Evolutionary conservation across 2,888 invertebrate genomes (phyloP).

Genomic region (Pharmacophagus antenor): DNA sequence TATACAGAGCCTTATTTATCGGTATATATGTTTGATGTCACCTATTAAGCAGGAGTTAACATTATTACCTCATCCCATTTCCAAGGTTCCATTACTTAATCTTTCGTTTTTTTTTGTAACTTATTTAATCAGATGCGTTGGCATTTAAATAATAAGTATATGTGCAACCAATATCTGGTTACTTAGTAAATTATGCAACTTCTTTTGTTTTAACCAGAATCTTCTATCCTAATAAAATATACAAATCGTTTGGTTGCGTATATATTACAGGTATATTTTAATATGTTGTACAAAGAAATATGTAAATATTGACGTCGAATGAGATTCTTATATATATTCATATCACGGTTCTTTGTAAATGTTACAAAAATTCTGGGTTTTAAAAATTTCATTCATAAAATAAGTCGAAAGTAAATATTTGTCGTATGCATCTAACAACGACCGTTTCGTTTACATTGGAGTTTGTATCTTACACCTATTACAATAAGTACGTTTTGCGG

Average conservation of each 20-base stretch:
- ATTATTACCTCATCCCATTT: slow-evolving; percentile 15
- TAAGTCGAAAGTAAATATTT: slow-evolving; percentile 69
- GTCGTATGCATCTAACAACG: slow-evolving; percentile 50
- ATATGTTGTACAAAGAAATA: too few species aligned
- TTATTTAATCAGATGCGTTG: background rate
- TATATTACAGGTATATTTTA: too few species aligned
- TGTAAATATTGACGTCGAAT: background rate
- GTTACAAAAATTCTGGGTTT: slow-evolving; percentile 49
- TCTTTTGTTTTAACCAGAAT: background rate
- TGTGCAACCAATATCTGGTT: background rate
- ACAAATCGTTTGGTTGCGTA: too few species aligned
- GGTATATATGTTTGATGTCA: slow-evolving; percentile 26
- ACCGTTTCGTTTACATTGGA: slow-evolving; percentile 28
- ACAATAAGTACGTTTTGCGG: slow-evolving; percentile 4
- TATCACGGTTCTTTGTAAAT: slow-evolving; percentile 13
- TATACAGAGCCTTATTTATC: slow-evolving; percentile 7
- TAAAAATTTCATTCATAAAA: slow-evolving; percentile 75
- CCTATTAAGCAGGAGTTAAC: slow-evolving; percentile 10
- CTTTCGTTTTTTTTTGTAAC: slow-evolving; percentile 2
- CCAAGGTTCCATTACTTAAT: slow-evolving; percentile 14
- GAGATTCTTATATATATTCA: background rate
- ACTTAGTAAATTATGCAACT: background rate
- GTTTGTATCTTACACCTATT: slow-evolving; percentile 31
- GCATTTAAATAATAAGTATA: slow-evolving; percentile 6
- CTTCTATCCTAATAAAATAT: background rate